Percentiles rank a stretch among this genome's conserved stretches.
Conservation (phyloP, 2,888 invertebrate species). For the Drosophila infuscata region DNA sequence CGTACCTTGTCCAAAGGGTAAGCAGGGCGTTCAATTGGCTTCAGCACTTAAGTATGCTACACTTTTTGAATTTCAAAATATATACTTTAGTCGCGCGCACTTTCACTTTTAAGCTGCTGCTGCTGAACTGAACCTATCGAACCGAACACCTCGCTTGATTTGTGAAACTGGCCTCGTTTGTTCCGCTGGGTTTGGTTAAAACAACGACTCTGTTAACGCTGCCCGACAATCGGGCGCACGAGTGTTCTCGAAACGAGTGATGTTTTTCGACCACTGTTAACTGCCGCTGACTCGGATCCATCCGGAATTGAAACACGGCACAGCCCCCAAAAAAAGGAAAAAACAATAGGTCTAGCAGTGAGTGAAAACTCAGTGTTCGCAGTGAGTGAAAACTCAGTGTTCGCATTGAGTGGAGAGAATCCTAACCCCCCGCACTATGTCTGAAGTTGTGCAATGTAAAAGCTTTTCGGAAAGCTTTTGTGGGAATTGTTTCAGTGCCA, state of each 20-base stretch:
- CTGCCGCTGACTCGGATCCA: slow-evolving; percentile 28
- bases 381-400: slow-evolving; percentile 19
- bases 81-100: slow-evolving; percentile 67
- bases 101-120: slow-evolving; percentile 61
- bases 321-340: slow-evolving; percentile 12
- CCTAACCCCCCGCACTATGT: slow-evolving; percentile 25
- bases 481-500: neutral
- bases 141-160: slow-evolving; percentile 80
- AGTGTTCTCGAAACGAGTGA: slow-evolving; percentile 41
- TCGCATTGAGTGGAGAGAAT: neutral
- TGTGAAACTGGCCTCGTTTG: slow-evolving; percentile 80
- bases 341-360: slow-evolving; percentile 49
- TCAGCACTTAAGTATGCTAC: slow-evolving; percentile 55
- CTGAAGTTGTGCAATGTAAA: slow-evolving; percentile 19
- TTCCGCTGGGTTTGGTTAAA: slow-evolving; percentile 64
- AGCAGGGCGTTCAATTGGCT: slow-evolving; percentile 8
- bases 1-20: slow-evolving; percentile 52
- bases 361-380: slow-evolving; percentile 4
- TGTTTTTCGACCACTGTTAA: slow-evolving; percentile 65
- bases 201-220: slow-evolving; percentile 47
- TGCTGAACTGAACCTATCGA: slow-evolving; percentile 73
- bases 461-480: slow-evolving; percentile 35
- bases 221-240: slow-evolving; percentile 43
- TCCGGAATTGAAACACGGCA: slow-evolving; percentile 37
- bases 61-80: slow-evolving; percentile 60